Evolutionary conservation across 2,888 invertebrate genomes (phyloP), one percentile per base, ranked within the genome.

Genomic region (Phymatocera aterrima): DNA sequence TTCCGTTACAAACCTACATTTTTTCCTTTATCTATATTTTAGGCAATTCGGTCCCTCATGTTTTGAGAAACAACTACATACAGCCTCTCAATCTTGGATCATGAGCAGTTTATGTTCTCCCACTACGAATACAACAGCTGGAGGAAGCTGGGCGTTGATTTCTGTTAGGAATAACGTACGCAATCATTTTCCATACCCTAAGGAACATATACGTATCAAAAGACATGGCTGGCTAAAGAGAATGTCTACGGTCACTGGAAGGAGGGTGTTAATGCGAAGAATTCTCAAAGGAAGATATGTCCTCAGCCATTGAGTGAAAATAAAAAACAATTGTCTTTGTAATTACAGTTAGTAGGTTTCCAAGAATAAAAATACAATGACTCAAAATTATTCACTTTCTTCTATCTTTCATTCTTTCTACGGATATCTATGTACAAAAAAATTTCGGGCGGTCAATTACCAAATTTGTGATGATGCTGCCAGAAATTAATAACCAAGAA

Each of bases 121-220:
- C 12, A 21, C 40, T 51, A 12, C 6, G 12, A 54, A 54, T 70
- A 2, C 51, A 61, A 46, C 77, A 46, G 80, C 81, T 43, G 85
- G 84, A 77, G 85, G 85, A 40, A 79, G 81, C 40, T 89, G 90
- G 89, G 84, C 83, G 48, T 78, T 85, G 21, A 85, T 84, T 5
- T 80, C 84, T 0, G 75, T 83, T 5, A 84, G 93, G 79, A 92
- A 90, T 0, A 91, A 92, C 83, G 92, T 95, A 0, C 92, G 95
- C 64, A 92, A 93, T 84, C 93, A 96, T 85, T 97, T 96, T 85
- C 96, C 96, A 0, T 92, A 95, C 61, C 95, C 97, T 0, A 94
- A 93, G 75, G 96, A 97, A 91, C 92, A 93, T 0, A 94, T 92
- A 85, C 92, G 96, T 84, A 92, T 96, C 1, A 93, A 93, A 54